Evolutionary conservation across 2,113 vertebrate species (phyloP), one percentile per base, ranked within the genome.

Genomic region (Oncorhynchus kisutch): DNA sequence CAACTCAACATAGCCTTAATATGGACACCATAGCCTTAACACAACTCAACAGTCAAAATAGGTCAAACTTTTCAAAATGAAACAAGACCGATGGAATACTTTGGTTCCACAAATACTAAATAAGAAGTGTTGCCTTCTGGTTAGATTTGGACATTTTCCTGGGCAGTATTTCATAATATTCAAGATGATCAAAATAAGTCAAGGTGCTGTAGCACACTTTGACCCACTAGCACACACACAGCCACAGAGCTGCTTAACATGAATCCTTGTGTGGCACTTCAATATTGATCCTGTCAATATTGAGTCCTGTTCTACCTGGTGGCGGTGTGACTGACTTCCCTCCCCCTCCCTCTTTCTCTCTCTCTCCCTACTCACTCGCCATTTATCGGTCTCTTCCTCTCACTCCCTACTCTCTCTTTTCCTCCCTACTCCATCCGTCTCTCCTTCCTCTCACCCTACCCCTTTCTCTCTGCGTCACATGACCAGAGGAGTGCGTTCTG

Each of bases 391-490:
- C 64, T 69, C 70, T 31, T 6, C 54, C 59, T 8, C 73, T 29
- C 73, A 18, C 65, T 29, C 64, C 39, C 22, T 3, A 14, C 34
- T 49, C 3, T 45, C 9, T 45, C 39, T 45, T 45, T 45, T 45
- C 39, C 39, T 45, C 39, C 54, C 29, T 45, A 12, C 54, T 39
- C 73, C 74, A 54, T 76, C 82, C 74, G 81, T 85, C 77, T 72
- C n/a, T 70, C 71, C 83, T 60, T 48, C 39, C 75, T 78, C 70
- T n/a, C 51, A 18, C 25, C 59, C 59, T 62, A n/a, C 7, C 76
- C 81, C 71, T 84, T 76, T 54, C 49, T 67, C 79, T 83, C 81
- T 91, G 87, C 87, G 90, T 90, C 91, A 92, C 67, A 31, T 34
- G 48, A 14, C 71, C 11, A 20, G 70, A 78, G 84, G 77, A 80